Percentiles rank a stretch among this genome's conserved stretches.
phyloP scores from a whole-genome alignment of 2,888 invertebrate species.

The Microctonus hyperodae region DNA sequence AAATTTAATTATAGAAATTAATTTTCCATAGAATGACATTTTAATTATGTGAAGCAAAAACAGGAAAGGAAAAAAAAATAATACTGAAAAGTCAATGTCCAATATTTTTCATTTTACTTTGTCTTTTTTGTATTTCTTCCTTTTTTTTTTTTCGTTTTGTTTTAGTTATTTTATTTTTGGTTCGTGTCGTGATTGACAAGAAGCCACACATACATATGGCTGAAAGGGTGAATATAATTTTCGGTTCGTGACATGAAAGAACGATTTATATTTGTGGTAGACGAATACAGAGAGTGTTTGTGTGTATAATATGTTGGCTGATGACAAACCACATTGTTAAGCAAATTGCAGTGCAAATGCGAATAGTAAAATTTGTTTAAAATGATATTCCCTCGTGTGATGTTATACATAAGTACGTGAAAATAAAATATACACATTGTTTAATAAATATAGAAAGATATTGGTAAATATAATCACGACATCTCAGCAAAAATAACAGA shows the following conservation, averaged over 20 bases:
- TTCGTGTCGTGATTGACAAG: not conserved
- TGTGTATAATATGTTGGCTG: slow-evolving; percentile 3
- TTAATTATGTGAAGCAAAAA: too few species aligned
- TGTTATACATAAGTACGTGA: too few species aligned
- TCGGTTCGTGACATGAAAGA: not conserved
- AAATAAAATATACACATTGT: not conserved
- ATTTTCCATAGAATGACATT: too few species aligned
- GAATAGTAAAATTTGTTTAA: not conserved
- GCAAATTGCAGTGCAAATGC: slow-evolving; percentile 1
- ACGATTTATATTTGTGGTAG: not conserved
- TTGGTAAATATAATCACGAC: not conserved
- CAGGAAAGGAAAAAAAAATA: too few species aligned
- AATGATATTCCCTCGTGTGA: not conserved
- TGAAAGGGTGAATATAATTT: not conserved
- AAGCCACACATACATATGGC: not conserved
- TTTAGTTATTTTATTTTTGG: too few species aligned
- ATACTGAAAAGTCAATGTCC: too few species aligned
- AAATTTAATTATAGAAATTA: too few species aligned
- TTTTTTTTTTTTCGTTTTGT: not conserved
- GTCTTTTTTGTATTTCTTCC: not conserved
- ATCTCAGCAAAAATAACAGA: not conserved
- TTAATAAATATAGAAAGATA: not conserved
- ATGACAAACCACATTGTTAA: not conserved
- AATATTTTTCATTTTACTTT: too few species aligned
- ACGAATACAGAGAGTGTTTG: not conserved